phyloP scores from a whole-genome alignment of 2,113 vertebrate genomes.

The Microcebus lehilahytsara region DNA sequence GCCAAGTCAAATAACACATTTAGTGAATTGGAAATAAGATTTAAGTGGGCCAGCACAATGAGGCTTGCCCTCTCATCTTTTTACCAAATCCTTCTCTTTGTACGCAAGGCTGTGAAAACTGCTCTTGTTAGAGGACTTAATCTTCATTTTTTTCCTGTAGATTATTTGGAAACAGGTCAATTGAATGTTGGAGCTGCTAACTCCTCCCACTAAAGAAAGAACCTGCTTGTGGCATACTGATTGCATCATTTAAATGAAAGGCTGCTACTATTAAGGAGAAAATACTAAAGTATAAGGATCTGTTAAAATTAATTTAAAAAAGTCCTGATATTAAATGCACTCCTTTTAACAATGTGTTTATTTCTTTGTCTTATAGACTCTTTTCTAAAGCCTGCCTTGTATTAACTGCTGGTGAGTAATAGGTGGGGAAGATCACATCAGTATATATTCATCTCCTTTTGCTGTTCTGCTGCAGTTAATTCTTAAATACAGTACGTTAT shows the following conservation, averaged over 20 bases:
- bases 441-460: conserved; percentile 76
- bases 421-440: conserved; percentile 74
- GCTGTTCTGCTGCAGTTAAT: conserved; percentile 75
- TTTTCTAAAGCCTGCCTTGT: conserved; percentile 64
- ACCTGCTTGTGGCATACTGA: conserved; percentile 83
- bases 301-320: conserved; percentile 68
- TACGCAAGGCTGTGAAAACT: conserved; percentile 91
- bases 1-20: conserved; percentile 99
- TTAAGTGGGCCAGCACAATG: conserved; percentile 95
- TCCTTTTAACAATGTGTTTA: conserved; percentile 77
- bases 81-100: conserved; percentile 90
- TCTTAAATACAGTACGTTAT: conserved; percentile 79
- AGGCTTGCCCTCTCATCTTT: conserved; percentile 92
- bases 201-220: conserved; percentile 88
- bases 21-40: conserved; percentile 97
- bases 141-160: conserved; percentile 89
- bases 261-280: conserved; percentile 81
- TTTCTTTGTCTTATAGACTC: conserved; percentile 76
- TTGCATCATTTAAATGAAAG: conserved; percentile 86
- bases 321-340: conserved; percentile 71
- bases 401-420: conserved; percentile 77
- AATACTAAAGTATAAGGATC: conserved; percentile 79
- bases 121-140: conserved; percentile 93
- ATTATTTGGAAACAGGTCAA: conserved; percentile 98
- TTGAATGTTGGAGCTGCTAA: conserved; percentile 90